Conservation (phyloP, 2,888 invertebrate species). For the Eupeodes luniger region DNA sequence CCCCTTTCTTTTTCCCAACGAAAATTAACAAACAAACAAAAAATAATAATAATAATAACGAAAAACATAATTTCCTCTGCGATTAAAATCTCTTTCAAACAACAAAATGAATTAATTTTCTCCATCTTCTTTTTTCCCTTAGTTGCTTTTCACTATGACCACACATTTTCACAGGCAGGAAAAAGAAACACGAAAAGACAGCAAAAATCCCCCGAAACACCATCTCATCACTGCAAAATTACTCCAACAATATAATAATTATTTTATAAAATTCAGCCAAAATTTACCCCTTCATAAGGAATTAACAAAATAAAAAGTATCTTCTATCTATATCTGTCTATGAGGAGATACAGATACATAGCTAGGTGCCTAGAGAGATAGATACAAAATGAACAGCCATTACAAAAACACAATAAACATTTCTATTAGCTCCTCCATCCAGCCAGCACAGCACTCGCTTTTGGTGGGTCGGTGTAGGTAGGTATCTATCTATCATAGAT, state of each 20-base stretch:
- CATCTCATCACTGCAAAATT: constrained; percentile 71
- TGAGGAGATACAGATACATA: too few relatives aligned
- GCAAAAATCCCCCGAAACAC: neutral
- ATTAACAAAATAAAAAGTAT: constrained; percentile 20
- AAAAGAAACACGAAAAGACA: neutral
- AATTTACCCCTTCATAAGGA: constrained; percentile 38
- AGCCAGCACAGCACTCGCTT: neutral
- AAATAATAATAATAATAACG: constrained; percentile 72
- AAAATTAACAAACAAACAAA: constrained; percentile 62
- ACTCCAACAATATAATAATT: constrained; percentile 62
- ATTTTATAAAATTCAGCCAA: constrained; percentile 58
- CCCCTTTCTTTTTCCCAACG: neutral
- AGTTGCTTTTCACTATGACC: constrained; percentile 60
- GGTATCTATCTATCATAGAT: neutral
- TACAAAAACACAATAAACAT: constrained; percentile 47
- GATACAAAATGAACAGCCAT: constrained; percentile 43
- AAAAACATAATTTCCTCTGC: constrained; percentile 82
- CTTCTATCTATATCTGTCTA: neutral
- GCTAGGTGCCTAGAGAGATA: neutral
- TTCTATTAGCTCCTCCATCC: constrained; percentile 51
- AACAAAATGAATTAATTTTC: constrained; percentile 73
- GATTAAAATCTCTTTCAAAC: constrained; percentile 73
- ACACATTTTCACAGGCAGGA: constrained; percentile 54
- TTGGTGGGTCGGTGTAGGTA: neutral
- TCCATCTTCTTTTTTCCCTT: constrained; percentile 62